phyloP scores from a whole-genome alignment of 2,113 vertebrate genomes.

The Silurus asotus region DNA sequence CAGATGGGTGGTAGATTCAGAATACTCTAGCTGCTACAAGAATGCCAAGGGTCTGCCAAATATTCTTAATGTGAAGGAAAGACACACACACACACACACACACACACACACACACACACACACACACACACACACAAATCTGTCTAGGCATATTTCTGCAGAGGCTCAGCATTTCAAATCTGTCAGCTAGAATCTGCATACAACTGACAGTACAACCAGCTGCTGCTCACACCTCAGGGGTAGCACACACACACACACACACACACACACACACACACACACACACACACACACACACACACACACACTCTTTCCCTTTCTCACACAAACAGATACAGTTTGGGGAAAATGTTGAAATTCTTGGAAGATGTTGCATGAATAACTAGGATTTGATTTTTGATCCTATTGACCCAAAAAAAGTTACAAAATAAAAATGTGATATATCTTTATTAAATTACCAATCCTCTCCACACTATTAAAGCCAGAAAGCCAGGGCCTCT shows the following conservation, averaged over 20 bases:
- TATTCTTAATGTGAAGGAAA: slow-evolving; percentile 46
- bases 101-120: slow-evolving; percentile 21
- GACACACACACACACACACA: slow-evolving; percentile 31
- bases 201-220: slow-evolving; percentile 32
- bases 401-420: neutral
- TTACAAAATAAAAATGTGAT: neutral
- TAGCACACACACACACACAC: slow-evolving; percentile 19
- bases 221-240: slow-evolving; percentile 38
- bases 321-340: neutral
- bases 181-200: slow-evolving; percentile 41
- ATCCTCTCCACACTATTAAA: neutral
- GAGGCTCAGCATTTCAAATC: slow-evolving; percentile 33
- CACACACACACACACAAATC: slow-evolving; percentile 48
- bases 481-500: neutral
- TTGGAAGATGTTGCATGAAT: neutral
- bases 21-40: slow-evolving; percentile 40
- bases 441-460: neutral
- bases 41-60: slow-evolving; percentile 50
- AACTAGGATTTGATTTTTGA: neutral
- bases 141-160: slow-evolving; percentile 43
- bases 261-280: slow-evolving; percentile 29
- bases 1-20: slow-evolving; percentile 43
- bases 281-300: neutral
- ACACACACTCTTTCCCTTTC: neutral
- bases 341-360: neutral